These are phyloP conservation scores for Drosophila funebris DNA, from an alignment of 1,140 invertebrate genomes.

Conservation along the genomic window DNA sequence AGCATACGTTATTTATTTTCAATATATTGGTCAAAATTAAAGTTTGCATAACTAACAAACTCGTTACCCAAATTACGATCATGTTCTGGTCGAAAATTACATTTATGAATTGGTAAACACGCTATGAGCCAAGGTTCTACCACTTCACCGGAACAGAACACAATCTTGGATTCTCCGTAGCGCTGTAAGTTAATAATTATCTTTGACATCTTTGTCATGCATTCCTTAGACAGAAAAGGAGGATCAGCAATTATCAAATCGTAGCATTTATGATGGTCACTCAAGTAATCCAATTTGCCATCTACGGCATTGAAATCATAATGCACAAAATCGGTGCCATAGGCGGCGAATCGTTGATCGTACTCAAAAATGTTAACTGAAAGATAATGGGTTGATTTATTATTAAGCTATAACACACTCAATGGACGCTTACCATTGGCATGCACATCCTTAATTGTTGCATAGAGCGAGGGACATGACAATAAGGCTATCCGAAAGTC, in stretches of 20 bases:
- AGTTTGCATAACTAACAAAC: conserved; percentile 96
- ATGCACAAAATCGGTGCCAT: conserved; percentile 91
- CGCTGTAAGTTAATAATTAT: conserved; percentile 92
- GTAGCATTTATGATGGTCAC: conserved; percentile 87
- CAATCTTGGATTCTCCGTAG: conserved; percentile 86
- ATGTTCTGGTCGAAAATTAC: conserved; percentile 91
- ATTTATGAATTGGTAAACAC: conserved; percentile 88
- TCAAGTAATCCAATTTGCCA: conserved; percentile 85
- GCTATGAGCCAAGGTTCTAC: conserved; percentile 89
- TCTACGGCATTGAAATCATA: conserved; percentile 95
- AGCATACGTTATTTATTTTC: conserved; percentile 68
- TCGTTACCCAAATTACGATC: conserved; percentile 96
- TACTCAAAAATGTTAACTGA: conserved; percentile 92
- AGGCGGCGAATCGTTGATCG: conserved; percentile 91
- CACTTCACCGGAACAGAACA: conserved; percentile 94
- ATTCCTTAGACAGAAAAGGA: conserved; percentile 97
- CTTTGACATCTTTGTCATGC: conserved; percentile 91
- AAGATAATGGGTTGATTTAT: conserved; percentile 67
- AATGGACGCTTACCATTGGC: conserved; percentile 36
- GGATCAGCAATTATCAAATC: conserved; percentile 96
- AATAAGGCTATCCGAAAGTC: conserved; percentile 91
- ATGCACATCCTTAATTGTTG: conserved; percentile 85
- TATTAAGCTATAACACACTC: background rate
- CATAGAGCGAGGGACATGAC: conserved; percentile 95
- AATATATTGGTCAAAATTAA: conserved; percentile 86